Evolutionary conservation across 92 coral and sea anemone species (phyloP), one percentile per base, ranked within the genome.

Genomic region (Palythoa grandiflora): DNA sequence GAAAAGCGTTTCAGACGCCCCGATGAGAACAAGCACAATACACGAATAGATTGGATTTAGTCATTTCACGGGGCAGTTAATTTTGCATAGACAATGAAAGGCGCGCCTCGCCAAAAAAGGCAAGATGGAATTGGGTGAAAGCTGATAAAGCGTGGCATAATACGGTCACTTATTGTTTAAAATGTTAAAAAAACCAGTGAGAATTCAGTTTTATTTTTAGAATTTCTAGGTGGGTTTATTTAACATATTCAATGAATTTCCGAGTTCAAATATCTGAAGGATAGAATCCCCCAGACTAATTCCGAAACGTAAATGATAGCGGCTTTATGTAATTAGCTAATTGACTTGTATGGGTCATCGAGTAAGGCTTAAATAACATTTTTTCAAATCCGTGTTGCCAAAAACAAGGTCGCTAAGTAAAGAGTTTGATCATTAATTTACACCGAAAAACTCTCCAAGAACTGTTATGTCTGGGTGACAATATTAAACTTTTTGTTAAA

Each of bases 31-130:
- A 8, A 19, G 2, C 17, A 11, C 19, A n/a, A 7, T 21, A 7
- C 70, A 17, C 28, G 20, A 16, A 7, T 2, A 10, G 11, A 35
- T 5, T 10, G 48, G 15, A 36, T 28, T 28, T 28, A 70, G 6
- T 35, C 47, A 14, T 70, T 10, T 8, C 9, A 2, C 14, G 75
- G 14, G 36, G 44, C 21, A 35, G 36, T n/a, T 7, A n/a, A 20
- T 70, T 35, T 70, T 9, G 47, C 47, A 70, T 38, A 68, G 75
- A 70, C 75, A 70, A 70, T 38, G 20, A 77, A 35, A 51, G 83
- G 83, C 21, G 83, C 63, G 68, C 16, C 60, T 36, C 68, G 53
- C 83, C 83, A 77, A 77, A 77, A 77, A 77, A 77, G 83, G 83
- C 11, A 54, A 52, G 83, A 77, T 54, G 11, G 7, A 14, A 55